Percentiles rank a stretch among this genome's conserved stretches.
Conservation (phyloP, 2,888 invertebrate species). For the Noctua pronuba region DNA sequence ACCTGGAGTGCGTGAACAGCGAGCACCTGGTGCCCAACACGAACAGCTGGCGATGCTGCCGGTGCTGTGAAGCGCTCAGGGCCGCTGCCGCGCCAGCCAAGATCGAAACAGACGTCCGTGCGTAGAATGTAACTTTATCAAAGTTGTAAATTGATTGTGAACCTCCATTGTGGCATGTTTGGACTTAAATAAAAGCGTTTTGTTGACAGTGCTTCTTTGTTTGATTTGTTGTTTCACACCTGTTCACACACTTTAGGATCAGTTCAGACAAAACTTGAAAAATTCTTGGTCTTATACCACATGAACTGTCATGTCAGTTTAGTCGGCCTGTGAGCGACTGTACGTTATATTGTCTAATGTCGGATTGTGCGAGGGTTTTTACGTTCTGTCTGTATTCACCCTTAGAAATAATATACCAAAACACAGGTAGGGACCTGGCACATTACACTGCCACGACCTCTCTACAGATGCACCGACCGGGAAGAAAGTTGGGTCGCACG, state of each 20-base stretch:
- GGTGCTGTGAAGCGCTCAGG: slow-evolving; percentile 76
- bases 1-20: slow-evolving; percentile 82
- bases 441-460: too few species aligned
- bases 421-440: too few species aligned
- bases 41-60: slow-evolving; percentile 82
- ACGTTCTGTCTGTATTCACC: too few species aligned
- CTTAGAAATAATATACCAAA: too few species aligned
- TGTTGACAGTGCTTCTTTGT: slow-evolving; percentile 41
- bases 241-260: neutral
- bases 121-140: slow-evolving; percentile 62
- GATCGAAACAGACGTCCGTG: slow-evolving; percentile 70
- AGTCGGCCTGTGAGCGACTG: too few species aligned
- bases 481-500: neutral
- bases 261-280: neutral
- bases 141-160: slow-evolving; percentile 61
- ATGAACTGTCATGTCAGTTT: too few species aligned
- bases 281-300: neutral
- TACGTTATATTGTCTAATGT: too few species aligned
- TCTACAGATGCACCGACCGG: too few species aligned
- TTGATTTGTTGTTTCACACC: slow-evolving; percentile 1
- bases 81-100: slow-evolving; percentile 60
- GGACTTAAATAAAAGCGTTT: slow-evolving; percentile 51
- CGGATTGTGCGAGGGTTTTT: too few species aligned
- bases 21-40: slow-evolving; percentile 77
- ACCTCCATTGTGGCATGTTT: slow-evolving; percentile 45